Base-by-base conservation (phyloP, 2,113 vertebrate species). In the Semicossyphus pulcher region DNA sequence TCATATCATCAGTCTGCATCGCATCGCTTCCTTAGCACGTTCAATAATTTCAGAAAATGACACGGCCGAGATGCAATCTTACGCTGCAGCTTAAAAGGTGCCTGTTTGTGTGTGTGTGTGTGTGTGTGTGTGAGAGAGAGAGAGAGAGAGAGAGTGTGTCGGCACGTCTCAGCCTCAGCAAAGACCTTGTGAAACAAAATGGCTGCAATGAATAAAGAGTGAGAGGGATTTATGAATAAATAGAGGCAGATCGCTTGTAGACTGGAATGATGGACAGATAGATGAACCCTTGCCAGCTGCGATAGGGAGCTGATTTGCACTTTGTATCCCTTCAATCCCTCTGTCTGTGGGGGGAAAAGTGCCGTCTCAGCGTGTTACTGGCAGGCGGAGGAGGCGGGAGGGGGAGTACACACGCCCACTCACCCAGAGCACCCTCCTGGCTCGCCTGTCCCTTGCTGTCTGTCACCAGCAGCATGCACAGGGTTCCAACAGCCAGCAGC, bases 281-380 rank as follows among this genome's bases (percentile, higher is more conserved):
- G 83, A 91, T 83, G 90, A 86, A 91, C 84, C 83, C 54, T 80
- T 66, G 83, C 80, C 88, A 90, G 66, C 72, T 54, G 77, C 86
- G 81, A 87, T 78, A 80, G 83, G 58, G 76, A 89, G 84, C 88
- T 89, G 80, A 92, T 92, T 91, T 91, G 86, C 89, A 89, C 89
- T 88, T 89, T 90, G 84, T 81, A 86, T 88, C 86, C 79, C 72
- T 85, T 90, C 83, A 89, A 83, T 87, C 84, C 85, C 59, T 79
- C 68, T 67, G 79, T 91, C 84, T 85, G 84, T 36, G 65, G 76
- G 53, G 72, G 76, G 80, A 81, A 78, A 88, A 86, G 70, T 86
- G 91, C 82, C 39, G 1, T 79, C 83, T 91, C 89, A 90, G 90
- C 87, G n/a, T 83, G 90, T 81, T 84, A 39, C 78, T 90, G 76